Base-by-base conservation (phyloP, 2,888 invertebrate genomes). In the Tipula lateralis region DNA sequence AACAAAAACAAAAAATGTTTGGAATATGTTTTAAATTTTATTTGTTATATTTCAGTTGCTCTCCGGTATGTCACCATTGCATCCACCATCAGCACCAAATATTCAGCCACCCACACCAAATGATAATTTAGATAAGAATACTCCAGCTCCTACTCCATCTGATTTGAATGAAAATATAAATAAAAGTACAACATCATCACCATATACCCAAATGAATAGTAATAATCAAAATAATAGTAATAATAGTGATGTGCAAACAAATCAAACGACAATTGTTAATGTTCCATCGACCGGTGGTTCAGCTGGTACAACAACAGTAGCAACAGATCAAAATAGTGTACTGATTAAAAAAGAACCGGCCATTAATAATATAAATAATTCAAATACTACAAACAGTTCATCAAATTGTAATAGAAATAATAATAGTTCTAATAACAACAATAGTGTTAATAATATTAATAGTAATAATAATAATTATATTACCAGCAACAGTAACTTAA, bases 11-110 rank as follows among this genome's bases (percentile, higher is more conserved):
- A n/a, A 30, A 7, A 9, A 36, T 2, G 0, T n/a, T 9, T 7
- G 32, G 2, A 36, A 36, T 36, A 9, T 36, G 12, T 6, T 36
- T 9, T 36, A 36, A 9, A 29, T n/a, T 39, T 29, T 44, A 19
- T 3, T 44, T 84, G 16, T 7, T 83, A n/a, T 29, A 9, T 84
- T 85, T 24, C 84, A 89, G 89, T 86, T 89, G 66, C 87, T 89
- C 86, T 88, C 89, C 82, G 89, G 89, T 88, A 89, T 90, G 85
- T 95, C 95, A 86, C 96, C 95, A 44, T 94, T 94, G 86, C 92
- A 92, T 83, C 91, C 92, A 84, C 91, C 91, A 86, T 89, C 90
- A 66, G 89, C 89, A 85, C 88, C 90, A 86, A 89, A 88, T 87
- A 87, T 89, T 29, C 90, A 90, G 84, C 90, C 91, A 86, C 87